phyloP scores from a whole-genome alignment of 2,113 vertebrate genomes.

The Podocnemis expansa region DNA sequence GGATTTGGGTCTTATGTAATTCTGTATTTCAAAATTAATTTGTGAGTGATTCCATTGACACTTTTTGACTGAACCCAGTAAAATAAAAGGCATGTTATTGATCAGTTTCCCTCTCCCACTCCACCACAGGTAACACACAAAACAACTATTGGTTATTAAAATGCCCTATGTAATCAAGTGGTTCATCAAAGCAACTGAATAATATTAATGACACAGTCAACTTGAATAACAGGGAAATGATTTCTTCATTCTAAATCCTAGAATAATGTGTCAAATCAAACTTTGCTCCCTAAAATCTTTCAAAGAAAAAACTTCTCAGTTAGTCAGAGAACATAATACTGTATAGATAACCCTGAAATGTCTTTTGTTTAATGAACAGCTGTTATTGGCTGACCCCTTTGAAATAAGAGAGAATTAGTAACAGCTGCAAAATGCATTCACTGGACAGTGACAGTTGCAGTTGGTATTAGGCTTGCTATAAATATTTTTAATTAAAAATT shows the following conservation, averaged over 20 bases:
- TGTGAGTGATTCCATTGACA: slow-evolving; percentile 59
- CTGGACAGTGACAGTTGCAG: slow-evolving; percentile 70
- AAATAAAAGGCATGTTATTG: slow-evolving; percentile 28
- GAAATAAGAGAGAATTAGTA: slow-evolving; percentile 75
- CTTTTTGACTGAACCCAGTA: slow-evolving; percentile 44
- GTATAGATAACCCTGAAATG: slow-evolving; percentile 68
- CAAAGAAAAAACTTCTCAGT: slow-evolving; percentile 58
- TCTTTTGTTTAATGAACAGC: slow-evolving; percentile 76
- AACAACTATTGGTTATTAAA: slow-evolving; percentile 65
- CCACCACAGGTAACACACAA: slow-evolving; percentile 45
- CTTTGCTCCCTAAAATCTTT: slow-evolving; percentile 60
- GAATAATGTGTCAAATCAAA: slow-evolving; percentile 60
- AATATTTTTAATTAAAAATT: slow-evolving; percentile 84
- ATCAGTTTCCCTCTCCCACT: slow-evolving; percentile 15
- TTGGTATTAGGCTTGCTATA: slow-evolving; percentile 76
- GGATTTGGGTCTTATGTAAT: rapidly evolving
- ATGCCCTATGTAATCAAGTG: slow-evolving; percentile 53
- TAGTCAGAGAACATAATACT: slow-evolving; percentile 54
- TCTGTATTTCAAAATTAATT: slow-evolving; percentile 25
- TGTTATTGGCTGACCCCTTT: slow-evolving; percentile 76
- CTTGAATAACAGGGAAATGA: slow-evolving; percentile 55
- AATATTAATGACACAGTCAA: slow-evolving; percentile 57
- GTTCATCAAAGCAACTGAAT: slow-evolving; percentile 54
- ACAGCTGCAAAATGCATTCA: slow-evolving; percentile 79
- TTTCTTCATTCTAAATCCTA: slow-evolving; percentile 61